A percentile compares a stretch with the other conserved stretches of the same genome.
Evolutionary conservation across 2,888 invertebrate genomes (phyloP).

Genomic region (Actias luna): DNA sequence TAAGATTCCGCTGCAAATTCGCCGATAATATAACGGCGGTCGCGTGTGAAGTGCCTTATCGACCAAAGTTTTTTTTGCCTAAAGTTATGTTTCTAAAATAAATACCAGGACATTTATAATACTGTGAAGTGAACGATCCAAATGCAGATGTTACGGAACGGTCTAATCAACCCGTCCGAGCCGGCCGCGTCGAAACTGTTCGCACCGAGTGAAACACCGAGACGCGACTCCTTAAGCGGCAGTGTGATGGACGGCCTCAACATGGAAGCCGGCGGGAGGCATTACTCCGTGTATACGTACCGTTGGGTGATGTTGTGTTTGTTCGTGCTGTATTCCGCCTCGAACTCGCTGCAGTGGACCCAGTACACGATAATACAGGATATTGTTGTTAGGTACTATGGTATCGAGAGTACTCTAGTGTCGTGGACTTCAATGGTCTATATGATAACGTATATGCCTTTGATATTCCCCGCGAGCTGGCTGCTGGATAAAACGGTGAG

Average conservation of each 20-base stretch:
- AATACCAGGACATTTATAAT: too few species aligned
- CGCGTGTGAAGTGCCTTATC: background rate
- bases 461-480: slow-evolving; percentile 98
- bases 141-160: slow-evolving; percentile 26
- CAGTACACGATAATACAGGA: slow-evolving; percentile 96
- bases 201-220: slow-evolving; percentile 32
- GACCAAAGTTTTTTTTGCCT: background rate
- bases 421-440: slow-evolving; percentile 99
- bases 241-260: slow-evolving; percentile 55
- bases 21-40: background rate
- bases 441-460: slow-evolving; percentile 97
- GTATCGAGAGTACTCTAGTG: slow-evolving; percentile 85
- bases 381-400: slow-evolving; percentile 88
- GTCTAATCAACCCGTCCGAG: slow-evolving; percentile 32
- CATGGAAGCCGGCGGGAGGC: slow-evolving; percentile 27
- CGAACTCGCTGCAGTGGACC: slow-evolving; percentile 97
- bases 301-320: slow-evolving; percentile 92
- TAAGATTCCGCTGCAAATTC: background rate
- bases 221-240: slow-evolving; percentile 40
- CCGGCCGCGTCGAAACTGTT: slow-evolving; percentile 35
- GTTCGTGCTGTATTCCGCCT: slow-evolving; percentile 93
- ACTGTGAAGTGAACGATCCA: too few species aligned
- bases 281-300: slow-evolving; percentile 83
- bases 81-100: too few species aligned
- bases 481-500: slow-evolving; percentile 95